phyloP scores from a whole-genome alignment of 2,113 vertebrate species.

The Mormoops blainvillei region DNA sequence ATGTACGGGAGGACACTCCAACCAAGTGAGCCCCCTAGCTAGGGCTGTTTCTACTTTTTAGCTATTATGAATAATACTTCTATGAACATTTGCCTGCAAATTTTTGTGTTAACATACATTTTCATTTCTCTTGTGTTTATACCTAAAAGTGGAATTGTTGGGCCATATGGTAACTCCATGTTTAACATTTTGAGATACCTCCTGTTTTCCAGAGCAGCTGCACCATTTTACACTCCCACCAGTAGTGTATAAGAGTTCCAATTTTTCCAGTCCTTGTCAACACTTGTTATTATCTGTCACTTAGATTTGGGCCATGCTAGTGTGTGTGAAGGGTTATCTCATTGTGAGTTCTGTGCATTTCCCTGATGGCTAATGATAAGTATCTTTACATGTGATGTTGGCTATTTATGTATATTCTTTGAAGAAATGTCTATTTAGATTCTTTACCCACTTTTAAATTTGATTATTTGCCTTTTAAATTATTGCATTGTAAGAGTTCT shows the following conservation, averaged over 20 bases:
- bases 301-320: neutral
- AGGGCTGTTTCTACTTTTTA: neutral
- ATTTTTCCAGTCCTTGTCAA: neutral
- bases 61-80: neutral
- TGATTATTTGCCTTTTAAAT: neutral
- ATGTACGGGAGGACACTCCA: too few relatives aligned
- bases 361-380: neutral
- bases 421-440: neutral
- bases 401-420: neutral
- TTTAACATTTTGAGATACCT: neutral
- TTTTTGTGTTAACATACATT: neutral
- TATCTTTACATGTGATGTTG: neutral
- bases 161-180: neutral
- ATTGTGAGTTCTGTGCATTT: neutral
- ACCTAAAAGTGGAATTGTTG: neutral
- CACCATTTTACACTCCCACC: neutral
- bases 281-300: neutral
- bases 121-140: slow-evolving; percentile 3
- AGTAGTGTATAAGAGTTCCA: neutral
- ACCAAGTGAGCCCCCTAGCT: too few relatives aligned
- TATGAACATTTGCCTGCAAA: neutral
- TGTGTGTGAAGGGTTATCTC: neutral
- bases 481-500: neutral
- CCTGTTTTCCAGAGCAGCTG: neutral
- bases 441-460: neutral